phyloP scores from a whole-genome alignment of 2,888 invertebrate genomes.

The Nomada ferruginata region DNA sequence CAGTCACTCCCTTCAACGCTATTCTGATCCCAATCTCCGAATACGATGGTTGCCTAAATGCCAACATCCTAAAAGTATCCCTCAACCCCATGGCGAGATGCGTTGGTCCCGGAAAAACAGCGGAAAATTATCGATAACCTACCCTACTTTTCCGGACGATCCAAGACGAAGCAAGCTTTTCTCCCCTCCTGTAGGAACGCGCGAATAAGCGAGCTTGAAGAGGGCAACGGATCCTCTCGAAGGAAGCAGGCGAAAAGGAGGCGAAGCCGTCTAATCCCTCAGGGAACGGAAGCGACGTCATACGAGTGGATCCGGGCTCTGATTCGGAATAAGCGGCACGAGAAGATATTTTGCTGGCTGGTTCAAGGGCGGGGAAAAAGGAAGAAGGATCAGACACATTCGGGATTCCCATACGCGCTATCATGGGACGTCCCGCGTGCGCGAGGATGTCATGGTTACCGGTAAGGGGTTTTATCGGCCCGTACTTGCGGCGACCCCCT shows the following conservation, averaged over 20 bases:
- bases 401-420: slow-evolving; percentile 20
- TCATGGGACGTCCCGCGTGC: slow-evolving; percentile 33
- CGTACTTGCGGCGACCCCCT: slow-evolving; percentile 59
- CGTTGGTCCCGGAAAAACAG: slow-evolving; percentile 42
- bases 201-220: slow-evolving; percentile 59
- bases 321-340: slow-evolving; percentile 78
- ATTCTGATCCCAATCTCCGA: background rate
- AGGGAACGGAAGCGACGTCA: slow-evolving; percentile 75
- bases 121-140: slow-evolving; percentile 68
- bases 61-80: slow-evolving; percentile 3
- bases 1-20: background rate
- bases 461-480: slow-evolving; percentile 65
- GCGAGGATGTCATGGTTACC: slow-evolving; percentile 44
- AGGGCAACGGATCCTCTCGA: slow-evolving; percentile 33
- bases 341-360: slow-evolving; percentile 65
- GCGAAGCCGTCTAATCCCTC: slow-evolving; percentile 67
- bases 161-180: slow-evolving; percentile 13
- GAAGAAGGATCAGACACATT: slow-evolving; percentile 39
- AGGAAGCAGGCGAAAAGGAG: slow-evolving; percentile 67
- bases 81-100: slow-evolving; percentile 11
- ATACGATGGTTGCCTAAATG: slow-evolving; percentile 12
- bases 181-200: slow-evolving; percentile 20
- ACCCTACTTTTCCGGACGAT: slow-evolving; percentile 53
- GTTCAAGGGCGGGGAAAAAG: slow-evolving; percentile 9
- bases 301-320: slow-evolving; percentile 75